Evolutionary conservation across 2,797 vertebrate species (phyloP), one percentile per base, ranked within the genome.

Genomic region (Sardinella longiceps): DNA sequence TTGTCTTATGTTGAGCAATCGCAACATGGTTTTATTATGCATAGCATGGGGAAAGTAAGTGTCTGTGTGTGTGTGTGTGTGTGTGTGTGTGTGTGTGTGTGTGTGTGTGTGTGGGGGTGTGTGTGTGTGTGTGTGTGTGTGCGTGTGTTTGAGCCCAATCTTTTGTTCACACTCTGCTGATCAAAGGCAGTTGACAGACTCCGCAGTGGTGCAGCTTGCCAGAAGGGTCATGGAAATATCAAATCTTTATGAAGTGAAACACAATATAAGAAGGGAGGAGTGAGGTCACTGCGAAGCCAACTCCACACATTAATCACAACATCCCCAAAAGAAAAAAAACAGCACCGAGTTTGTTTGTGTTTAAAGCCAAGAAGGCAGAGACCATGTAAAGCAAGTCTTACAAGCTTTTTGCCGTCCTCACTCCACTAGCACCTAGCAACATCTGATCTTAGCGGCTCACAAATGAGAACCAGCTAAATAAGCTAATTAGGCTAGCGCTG

Each of bases 51-150:
- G 11, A 14, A 63, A 28, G 25, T 1, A n/a, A 25, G 58, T 60
- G 58, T 60, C n/a, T 60, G 56, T 25, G 58, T 60, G 58, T 28
- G n/a, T 60, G 58, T 58, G 56, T 28, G 7, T 28, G 25, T 63
- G 7, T 63, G 58, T 63, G 58, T 56, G 58, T 60, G 58, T 60
- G 58, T 60, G 58, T 60, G 58, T 10, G 58, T 60, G 58, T 60
- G 58, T 60, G 58, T 60, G 58, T 63, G n/a, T 28, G 58, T 63
- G n/a, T 63, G 58, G 28, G 58, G 12, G 25, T 60, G n/a, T 63
- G 25, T 63, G 60, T 30, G 10, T 63, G 60, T 63, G 60, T 63
- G 60, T 63, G 25, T 63, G 60, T 63, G 60, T 63, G 10, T 63
- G 25, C 28, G 9, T 28, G 58, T 60, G 23, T 60, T 5, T 60